Base-by-base conservation (phyloP, 2,888 invertebrate genomes). In the Aphidoletes aphidimyza region DNA sequence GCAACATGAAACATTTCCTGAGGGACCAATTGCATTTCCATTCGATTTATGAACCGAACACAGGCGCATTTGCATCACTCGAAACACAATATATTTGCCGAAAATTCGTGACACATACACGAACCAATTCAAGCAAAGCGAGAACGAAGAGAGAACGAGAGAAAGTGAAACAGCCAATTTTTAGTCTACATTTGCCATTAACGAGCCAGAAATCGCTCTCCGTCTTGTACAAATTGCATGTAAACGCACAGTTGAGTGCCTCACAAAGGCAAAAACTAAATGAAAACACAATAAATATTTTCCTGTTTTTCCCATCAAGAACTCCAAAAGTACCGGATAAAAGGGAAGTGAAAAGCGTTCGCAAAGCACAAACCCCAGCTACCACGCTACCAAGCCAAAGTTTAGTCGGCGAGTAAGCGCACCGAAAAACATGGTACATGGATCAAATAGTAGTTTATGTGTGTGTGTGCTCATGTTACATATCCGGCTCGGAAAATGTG, bases 251-350 rank as follows among this genome's bases (percentile, higher is more conserved):
- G 37, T 81, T 81, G 81, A 81, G 81, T 81, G 81, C n/a, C n/a
- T 81, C 81, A 81, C 37, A 37, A 54, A 81, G 37, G 36, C 36
- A 81, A 37, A 81, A 81, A 36, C 81, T 37, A 81, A 81, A 81
- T 81, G 81, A 81, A 81, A 81, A 81, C 37, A 81, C 81, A 69
- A 69, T 69, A 69, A 69, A 69, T 69, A 81, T 81, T 81, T 81
- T 81, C 81, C 81, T 81, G 81, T 22, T 81, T 81, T 81, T n/a
- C 37, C n/a, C 37, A 81, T 81, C 81, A 36, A 22, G 37, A 37
- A 81, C 81, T 37, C 81, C 37, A n/a, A 54, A n/a, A 37, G 37
- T 37, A 30, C 19, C 39, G 36, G 81, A 36, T 37, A 5, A 37
- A 81, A 81, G 37, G 37, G 19, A 22, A 37, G 22, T 8, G n/a